Percentiles rank a stretch among this genome's conserved stretches.
Evolutionary conservation across 1,140 invertebrate genomes (phyloP).

Genomic region (Globodera rostochiensis): DNA sequence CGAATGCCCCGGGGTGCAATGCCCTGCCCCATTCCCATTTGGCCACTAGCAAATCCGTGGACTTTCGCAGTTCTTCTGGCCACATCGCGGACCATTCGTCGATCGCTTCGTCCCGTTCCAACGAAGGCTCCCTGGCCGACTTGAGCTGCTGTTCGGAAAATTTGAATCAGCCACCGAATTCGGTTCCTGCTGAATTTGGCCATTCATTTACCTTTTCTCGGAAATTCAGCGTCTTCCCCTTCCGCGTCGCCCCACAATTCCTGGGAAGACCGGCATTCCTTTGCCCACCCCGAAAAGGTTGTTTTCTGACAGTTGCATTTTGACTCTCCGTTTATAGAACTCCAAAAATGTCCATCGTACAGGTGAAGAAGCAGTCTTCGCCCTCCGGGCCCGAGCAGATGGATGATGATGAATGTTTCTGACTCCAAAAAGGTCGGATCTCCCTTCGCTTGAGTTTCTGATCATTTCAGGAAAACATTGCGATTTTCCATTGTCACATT

Average conservation of each 20-base stretch:
- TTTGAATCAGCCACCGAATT: constrained; percentile 31
- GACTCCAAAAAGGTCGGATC: not conserved
- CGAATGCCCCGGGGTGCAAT: not conserved
- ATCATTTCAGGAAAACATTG: no score
- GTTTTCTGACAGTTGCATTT: not conserved
- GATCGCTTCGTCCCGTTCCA: constrained; percentile 35
- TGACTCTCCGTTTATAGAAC: constrained; percentile 3
- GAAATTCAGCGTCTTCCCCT: constrained; percentile 41
- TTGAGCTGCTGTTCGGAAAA: constrained; percentile 27
- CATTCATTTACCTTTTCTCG: not conserved
- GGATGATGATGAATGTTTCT: constrained; percentile 29
- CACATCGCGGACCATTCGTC: constrained; percentile 28
- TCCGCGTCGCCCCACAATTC: constrained; percentile 37
- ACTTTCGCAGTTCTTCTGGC: constrained; percentile 25
- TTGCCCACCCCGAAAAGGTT: constrained; percentile 25
- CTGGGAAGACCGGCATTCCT: constrained; percentile 42
- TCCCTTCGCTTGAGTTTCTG: not conserved
- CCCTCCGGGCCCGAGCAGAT: constrained; percentile 11
- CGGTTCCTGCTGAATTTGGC: constrained; percentile 18
- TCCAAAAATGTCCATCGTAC: constrained; percentile 5
- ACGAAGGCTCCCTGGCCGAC: constrained; percentile 41
- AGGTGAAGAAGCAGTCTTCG: constrained; percentile 9
- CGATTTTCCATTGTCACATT: no score
- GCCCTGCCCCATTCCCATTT: constrained; percentile 14
- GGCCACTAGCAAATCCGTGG: constrained; percentile 38